Evolutionary conservation across 2,113 vertebrate species (phyloP).

Genomic region (Apeltes quadracus): DNA sequence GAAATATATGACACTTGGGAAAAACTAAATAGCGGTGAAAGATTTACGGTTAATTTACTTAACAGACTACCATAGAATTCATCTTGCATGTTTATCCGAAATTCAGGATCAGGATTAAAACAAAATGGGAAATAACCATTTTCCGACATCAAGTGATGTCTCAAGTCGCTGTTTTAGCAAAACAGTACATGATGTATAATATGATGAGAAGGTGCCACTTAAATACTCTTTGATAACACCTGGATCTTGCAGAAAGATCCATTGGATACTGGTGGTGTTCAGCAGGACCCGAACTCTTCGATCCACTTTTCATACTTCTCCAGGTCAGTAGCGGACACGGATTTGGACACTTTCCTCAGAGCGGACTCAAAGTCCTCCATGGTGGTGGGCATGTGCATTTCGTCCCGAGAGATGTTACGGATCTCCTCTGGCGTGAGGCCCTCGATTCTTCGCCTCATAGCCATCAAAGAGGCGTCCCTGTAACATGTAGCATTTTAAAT

Average conservation of each 20-base stretch:
- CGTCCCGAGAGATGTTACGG: constrained; percentile 92
- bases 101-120: constrained; percentile 2
- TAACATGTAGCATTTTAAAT: too few species aligned
- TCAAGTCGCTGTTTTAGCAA: background rate
- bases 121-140: background rate
- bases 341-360: constrained; percentile 96
- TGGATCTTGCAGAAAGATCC: background rate
- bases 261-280: constrained; percentile 35
- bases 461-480: constrained; percentile 98
- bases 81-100: background rate
- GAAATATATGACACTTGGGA: constrained; percentile 7
- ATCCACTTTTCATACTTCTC: constrained; percentile 99
- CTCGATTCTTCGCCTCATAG: constrained; percentile 97
- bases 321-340: constrained; percentile 92
- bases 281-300: constrained; percentile 96
- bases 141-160: background rate
- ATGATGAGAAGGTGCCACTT: background rate
- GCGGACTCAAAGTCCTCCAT: constrained; percentile 98
- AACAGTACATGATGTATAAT: constrained; percentile 16
- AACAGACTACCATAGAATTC: too few species aligned
- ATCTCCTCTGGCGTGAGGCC: constrained; percentile 97
- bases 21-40: background rate
- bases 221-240: background rate
- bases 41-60: background rate
- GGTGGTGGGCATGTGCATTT: constrained; percentile 99